phyloP scores from a whole-genome alignment of 2,888 invertebrate genomes.

The Trichopoda pennipes region DNA sequence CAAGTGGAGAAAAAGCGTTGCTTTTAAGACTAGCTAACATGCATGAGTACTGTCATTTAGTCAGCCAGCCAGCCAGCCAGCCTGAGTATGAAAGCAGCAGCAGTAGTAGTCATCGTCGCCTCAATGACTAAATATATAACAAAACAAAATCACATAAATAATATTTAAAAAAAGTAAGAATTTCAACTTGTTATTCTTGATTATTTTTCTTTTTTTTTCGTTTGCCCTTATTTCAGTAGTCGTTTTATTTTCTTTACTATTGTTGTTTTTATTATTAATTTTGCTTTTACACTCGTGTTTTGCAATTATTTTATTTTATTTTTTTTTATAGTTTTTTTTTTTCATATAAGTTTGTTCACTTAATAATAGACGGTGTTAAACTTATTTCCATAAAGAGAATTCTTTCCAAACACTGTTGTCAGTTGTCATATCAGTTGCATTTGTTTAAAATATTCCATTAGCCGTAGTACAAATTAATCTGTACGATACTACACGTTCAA shows the following conservation, averaged over 20 bases:
- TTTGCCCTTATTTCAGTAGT: conserved; percentile 52
- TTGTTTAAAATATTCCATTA: conserved; percentile 2
- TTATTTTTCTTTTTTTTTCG: conserved; percentile 16
- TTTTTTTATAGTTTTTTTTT: background rate
- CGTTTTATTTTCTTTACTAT: conserved; percentile 33
- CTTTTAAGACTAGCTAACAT: conserved; percentile 36
- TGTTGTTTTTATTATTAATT: conserved; percentile 27
- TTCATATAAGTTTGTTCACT: conserved; percentile 33
- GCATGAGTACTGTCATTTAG: conserved; percentile 35
- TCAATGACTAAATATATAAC: conserved; percentile 55
- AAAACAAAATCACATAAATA: conserved; percentile 42
- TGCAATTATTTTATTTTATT: conserved; percentile 46
- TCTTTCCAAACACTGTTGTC: conserved; percentile 41
- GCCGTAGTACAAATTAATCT: conserved; percentile 20
- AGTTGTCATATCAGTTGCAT: conserved; percentile 1
- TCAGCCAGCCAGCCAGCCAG: conserved; percentile 8
- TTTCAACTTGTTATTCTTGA: conserved; percentile 40
- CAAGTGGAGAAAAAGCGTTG: conserved; percentile 39
- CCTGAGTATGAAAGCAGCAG: background rate
- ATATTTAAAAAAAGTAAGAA: conserved; percentile 1
- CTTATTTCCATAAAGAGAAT: conserved; percentile 57
- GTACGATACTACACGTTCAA: conserved; percentile 31
- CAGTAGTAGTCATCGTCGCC: conserved; percentile 29
- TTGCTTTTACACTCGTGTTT: conserved; percentile 38
- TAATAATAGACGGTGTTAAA: conserved; percentile 53